These are phyloP conservation scores for Echiichthys vipera DNA, from an alignment of 2,797 vertebrate genomes.

Conservation along the genomic window DNA sequence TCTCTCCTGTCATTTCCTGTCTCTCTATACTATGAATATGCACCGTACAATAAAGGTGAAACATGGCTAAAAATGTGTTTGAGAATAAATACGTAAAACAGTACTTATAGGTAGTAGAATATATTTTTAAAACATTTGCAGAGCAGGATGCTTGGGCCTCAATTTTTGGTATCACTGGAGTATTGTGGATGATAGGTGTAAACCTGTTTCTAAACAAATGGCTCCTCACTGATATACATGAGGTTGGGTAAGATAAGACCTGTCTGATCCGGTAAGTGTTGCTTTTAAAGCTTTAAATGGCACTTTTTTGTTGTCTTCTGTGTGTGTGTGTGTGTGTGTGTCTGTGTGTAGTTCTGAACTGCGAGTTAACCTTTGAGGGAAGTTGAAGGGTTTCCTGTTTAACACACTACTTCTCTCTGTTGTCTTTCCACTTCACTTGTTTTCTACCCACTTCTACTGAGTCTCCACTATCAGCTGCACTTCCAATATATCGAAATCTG, in stretches of 20 bases:
- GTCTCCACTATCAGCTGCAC: background rate
- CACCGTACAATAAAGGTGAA: background rate
- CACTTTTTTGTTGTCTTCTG: background rate
- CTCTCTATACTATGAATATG: background rate
- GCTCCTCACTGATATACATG: background rate
- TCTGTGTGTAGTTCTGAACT: background rate
- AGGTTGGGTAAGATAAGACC: background rate
- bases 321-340: background rate
- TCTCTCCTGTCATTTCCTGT: background rate
- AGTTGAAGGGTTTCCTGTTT: slow-evolving; percentile 65
- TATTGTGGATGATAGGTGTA: background rate
- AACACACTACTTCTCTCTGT: slow-evolving; percentile 33
- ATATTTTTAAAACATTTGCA: background rate
- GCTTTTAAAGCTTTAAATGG: background rate
- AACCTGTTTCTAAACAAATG: background rate
- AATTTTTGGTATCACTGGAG: background rate
- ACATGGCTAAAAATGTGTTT: background rate
- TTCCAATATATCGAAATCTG: background rate
- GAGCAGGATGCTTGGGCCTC: background rate
- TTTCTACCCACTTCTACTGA: background rate
- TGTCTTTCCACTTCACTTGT: background rate
- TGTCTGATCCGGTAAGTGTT: background rate
- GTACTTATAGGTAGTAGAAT: background rate
- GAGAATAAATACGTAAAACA: background rate
- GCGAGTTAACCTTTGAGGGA: slow-evolving; percentile 53